These are phyloP conservation scores for Psephotus haematonotus DNA, from an alignment of 2,113 vertebrate genomes.

Conservation along the genomic window DNA sequence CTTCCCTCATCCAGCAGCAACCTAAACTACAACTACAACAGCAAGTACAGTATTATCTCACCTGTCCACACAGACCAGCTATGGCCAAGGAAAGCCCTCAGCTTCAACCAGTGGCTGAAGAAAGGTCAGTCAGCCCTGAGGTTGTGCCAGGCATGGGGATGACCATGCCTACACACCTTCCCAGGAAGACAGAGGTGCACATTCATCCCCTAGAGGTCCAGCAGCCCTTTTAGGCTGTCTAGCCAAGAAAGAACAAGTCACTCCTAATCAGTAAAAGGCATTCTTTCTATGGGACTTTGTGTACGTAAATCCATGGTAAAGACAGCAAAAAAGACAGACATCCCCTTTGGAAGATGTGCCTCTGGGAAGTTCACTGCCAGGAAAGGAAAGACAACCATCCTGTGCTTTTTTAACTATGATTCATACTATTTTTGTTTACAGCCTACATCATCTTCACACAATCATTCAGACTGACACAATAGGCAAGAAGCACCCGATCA, in stretches of 20 bases:
- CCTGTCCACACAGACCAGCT: accelerated
- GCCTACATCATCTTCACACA: not conserved
- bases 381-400: not conserved
- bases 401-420: not conserved
- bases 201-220: not conserved
- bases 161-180: not conserved
- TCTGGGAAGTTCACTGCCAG: not conserved
- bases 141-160: accelerated
- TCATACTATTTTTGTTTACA: not conserved
- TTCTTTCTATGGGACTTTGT: accelerated
- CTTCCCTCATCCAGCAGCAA: not conserved
- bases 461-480: not conserved
- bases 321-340: not conserved
- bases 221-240: not conserved
- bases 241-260: not conserved
- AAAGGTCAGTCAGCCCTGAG: not conserved
- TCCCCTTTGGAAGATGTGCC: not conserved
- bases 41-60: not conserved
- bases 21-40: not conserved
- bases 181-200: not conserved
- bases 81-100: not conserved
- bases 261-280: not conserved
- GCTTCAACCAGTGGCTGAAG: not conserved
- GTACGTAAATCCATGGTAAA: not conserved
- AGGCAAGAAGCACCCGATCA: not conserved